phyloP scores from a whole-genome alignment of 2,113 vertebrate species.

The Hippocampus comes region DNA sequence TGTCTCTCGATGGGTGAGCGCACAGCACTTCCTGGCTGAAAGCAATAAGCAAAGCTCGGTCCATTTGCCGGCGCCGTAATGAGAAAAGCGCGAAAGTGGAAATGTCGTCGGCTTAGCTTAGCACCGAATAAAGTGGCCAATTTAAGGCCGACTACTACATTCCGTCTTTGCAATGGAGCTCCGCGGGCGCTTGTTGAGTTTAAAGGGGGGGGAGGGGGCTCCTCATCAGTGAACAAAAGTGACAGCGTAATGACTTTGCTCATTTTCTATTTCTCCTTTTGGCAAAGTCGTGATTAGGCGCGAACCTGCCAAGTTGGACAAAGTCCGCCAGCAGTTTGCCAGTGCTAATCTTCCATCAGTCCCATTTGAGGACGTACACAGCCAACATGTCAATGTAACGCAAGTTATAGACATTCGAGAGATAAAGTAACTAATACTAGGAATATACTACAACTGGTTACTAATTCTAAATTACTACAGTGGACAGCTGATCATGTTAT shows the following conservation, averaged over 20 bases:
- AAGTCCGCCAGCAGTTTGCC: conserved; percentile 11
- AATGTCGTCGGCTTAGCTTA: conserved; percentile 25
- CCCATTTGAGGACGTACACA: neutral
- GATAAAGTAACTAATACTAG: too few relatives aligned
- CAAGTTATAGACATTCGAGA: too few relatives aligned
- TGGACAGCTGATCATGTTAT: too few relatives aligned
- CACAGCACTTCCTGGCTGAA: conserved; percentile 9
- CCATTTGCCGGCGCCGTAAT: conserved; percentile 14
- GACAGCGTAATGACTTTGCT: conserved; percentile 63
- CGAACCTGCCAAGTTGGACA: conserved; percentile 11
- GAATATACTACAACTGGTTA: too few relatives aligned
- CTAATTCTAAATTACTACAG: too few relatives aligned
- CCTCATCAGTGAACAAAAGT: conserved; percentile 57
- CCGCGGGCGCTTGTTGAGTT: conserved; percentile 30
- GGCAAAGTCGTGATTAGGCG: conserved; percentile 46
- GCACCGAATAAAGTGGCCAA: conserved; percentile 29
- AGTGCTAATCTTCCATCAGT: neutral
- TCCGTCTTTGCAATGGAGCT: conserved; percentile 5
- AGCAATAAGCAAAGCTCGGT: conserved; percentile 13
- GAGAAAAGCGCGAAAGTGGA: conserved; percentile 14
- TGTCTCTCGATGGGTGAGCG: conserved; percentile 9
- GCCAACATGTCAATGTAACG: neutral
- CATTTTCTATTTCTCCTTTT: conserved; percentile 47
- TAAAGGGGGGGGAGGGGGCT: conserved; percentile 4
- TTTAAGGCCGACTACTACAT: conserved; percentile 20